Evolutionary conservation across 2,797 vertebrate genomes (phyloP), one percentile per base, ranked within the genome.

Genomic region (Gadopsis bispinosus): DNA sequence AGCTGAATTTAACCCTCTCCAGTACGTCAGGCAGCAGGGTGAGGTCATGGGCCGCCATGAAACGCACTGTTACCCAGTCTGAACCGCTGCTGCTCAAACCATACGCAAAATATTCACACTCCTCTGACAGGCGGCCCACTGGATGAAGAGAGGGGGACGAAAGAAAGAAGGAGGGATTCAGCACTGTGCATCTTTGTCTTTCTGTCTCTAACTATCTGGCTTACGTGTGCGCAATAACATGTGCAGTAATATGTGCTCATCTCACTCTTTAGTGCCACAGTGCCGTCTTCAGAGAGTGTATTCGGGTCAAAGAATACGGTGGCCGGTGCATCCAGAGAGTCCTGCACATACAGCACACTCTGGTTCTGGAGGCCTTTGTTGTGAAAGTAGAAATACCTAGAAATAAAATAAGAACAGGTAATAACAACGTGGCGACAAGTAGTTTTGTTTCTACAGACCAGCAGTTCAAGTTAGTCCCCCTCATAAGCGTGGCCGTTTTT

Each of bases 301-400:
- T 96, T 96, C 0, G 95, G 95, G 79, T 96, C 95, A 54, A 96
- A 95, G 77, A 96, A 95, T 0, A 95, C 85, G 0, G 92, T 83
- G 13, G 94, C 88, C 0, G 87, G 86, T 13, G 60, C 88, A 2
- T 95, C 84, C 45, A 96, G 86, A 33, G 94, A 90, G 81, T 96
- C 91, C 84, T 96, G 95, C 11, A 95, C 81, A 33, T 96, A 95
- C 22, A 96, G 85, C 11, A 93, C 94, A 11, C 90, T 39, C 89
- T 96, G 95, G 85, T 96, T 96, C 92, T 96, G 94, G 47, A 96
- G 90, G 10, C 95, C 95, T 80, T 93, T 75, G 56, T 96, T 96
- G 82, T 95, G 89, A 62, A 69, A 96, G 87, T 95, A 96, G 87
- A 95, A 96, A 82, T 93, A 96, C 85, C 95, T 96, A 67, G 54